These are phyloP conservation scores for Habroteleia sp. DNA, from an alignment of 2,888 invertebrate species.

Conservation along the genomic window DNA sequence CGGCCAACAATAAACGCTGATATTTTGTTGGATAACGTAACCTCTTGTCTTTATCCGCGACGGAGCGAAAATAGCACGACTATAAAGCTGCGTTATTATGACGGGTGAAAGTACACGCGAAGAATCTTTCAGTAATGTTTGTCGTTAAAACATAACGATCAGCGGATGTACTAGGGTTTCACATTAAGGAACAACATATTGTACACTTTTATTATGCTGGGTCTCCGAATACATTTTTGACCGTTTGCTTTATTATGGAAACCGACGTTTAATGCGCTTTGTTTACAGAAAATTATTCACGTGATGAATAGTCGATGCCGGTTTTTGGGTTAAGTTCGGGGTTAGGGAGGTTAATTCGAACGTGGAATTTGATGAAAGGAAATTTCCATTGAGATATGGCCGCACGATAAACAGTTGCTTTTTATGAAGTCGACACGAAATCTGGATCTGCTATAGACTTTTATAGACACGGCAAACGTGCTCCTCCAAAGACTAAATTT, in stretches of 20 bases:
- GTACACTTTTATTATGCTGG: slow-evolving; percentile 60
- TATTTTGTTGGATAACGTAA: slow-evolving; percentile 60
- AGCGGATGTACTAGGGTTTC: slow-evolving; percentile 62
- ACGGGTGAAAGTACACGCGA: slow-evolving; percentile 64
- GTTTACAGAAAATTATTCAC: slow-evolving; percentile 59
- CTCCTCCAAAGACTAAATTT: slow-evolving; percentile 16
- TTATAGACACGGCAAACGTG: slow-evolving; percentile 23
- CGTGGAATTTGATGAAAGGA: slow-evolving; percentile 57
- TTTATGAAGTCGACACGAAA: slow-evolving; percentile 51
- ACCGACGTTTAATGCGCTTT: slow-evolving; percentile 61
- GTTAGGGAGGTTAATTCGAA: slow-evolving; percentile 49
- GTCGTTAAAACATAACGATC: slow-evolving; percentile 65
- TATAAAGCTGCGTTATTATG: slow-evolving; percentile 62
- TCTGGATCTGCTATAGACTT: slow-evolving; percentile 43
- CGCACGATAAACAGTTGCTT: slow-evolving; percentile 54
- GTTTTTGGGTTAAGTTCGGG: slow-evolving; percentile 39
- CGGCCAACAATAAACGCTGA: slow-evolving; percentile 59
- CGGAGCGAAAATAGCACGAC: slow-evolving; percentile 61
- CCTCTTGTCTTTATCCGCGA: slow-evolving; percentile 60
- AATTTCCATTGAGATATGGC: slow-evolving; percentile 56
- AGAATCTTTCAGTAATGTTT: slow-evolving; percentile 59
- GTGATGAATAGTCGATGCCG: slow-evolving; percentile 60
- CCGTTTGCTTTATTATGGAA: slow-evolving; percentile 57
- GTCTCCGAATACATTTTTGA: slow-evolving; percentile 48
- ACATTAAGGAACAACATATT: slow-evolving; percentile 62